Base-by-base conservation (phyloP, 1,140 invertebrate species). In the Geopemphigus sp. region DNA sequence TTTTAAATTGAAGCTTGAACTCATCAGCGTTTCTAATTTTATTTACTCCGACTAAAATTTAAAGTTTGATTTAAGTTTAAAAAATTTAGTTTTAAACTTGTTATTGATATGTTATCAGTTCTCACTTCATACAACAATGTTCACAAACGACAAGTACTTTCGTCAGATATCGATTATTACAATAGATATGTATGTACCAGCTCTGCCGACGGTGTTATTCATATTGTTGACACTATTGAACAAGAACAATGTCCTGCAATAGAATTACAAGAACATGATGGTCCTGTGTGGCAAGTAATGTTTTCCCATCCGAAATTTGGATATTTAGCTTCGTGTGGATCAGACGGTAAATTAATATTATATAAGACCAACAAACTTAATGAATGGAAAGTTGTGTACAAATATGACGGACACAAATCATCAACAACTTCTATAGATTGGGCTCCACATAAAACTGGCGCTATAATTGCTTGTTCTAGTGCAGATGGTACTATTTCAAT, bases 111-210 rank as follows among this genome's bases (percentile, higher is more conserved):
- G 96, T 94, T 98, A 70, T 93, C 93, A 72, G 90, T 97, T 59
- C 87, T 97, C 81, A 95, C 95, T 86, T 95, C 96, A 54, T 93
- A 99, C 45, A 96, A 98, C 86, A 99, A 96, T 15, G 94, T 93
- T 80, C 97, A 99, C 87, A 96, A 99, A 85, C 97, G 99, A 85
- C 97, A 99, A 93, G 96, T 99, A 83, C 97, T 99, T 86, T 97
- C 99, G 89, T 97, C 98, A 0, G 95, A 98, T 86, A 90, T 99
- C 86, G 97, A 99, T 88, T 99, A 96, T 86, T 98, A 98, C 86
- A 98, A 98, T n/a, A 90, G 95, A 73, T 90, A 93, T 83, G 87
- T 99, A 83, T 98, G 98, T 6, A 99, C 98, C 56, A 99, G 97
- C 88, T 99, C 98, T 0, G 98, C 96, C 63, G 98, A 99, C 87